phyloP scores from a whole-genome alignment of 2,888 invertebrate species.

The Aleiodes leptofemur region DNA sequence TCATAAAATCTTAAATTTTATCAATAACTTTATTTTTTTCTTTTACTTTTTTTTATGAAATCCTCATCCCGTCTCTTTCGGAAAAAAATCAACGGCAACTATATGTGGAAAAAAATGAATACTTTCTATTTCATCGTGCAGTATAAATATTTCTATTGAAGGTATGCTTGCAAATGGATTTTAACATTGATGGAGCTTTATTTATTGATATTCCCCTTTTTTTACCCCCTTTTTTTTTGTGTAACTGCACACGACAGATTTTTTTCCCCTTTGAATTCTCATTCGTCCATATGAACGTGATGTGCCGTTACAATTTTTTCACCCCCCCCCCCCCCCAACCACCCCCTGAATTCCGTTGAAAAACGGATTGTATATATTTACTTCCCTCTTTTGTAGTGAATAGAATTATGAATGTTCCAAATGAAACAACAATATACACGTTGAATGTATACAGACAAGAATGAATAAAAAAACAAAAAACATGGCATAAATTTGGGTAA shows the following conservation, averaged over 20 bases:
- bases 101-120: neutral
- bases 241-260: neutral
- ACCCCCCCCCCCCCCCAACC: neutral
- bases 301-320: neutral
- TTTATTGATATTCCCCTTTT: constrained; percentile 26
- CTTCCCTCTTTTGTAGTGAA: neutral
- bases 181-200: constrained; percentile 27
- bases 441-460: neutral
- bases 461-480: neutral
- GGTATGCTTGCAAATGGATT: constrained; percentile 40
- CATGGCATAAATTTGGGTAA: constrained; percentile 29
- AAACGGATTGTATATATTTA: constrained; percentile 19
- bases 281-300: neutral
- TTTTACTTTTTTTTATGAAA: constrained; percentile 7
- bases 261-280: constrained; percentile 17
- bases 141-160: constrained; percentile 43
- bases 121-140: constrained; percentile 22
- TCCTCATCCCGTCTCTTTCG: neutral
- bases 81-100: constrained; percentile 4
- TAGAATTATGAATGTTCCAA: constrained; percentile 1
- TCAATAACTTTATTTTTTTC: constrained; percentile 6
- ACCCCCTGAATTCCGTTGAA: constrained; percentile 13
- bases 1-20: neutral
- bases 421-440: constrained; percentile 17
- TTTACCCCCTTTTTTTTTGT: constrained; percentile 15